phyloP scores from a whole-genome alignment of 2,113 vertebrate species.

The Lampris incognitus region DNA sequence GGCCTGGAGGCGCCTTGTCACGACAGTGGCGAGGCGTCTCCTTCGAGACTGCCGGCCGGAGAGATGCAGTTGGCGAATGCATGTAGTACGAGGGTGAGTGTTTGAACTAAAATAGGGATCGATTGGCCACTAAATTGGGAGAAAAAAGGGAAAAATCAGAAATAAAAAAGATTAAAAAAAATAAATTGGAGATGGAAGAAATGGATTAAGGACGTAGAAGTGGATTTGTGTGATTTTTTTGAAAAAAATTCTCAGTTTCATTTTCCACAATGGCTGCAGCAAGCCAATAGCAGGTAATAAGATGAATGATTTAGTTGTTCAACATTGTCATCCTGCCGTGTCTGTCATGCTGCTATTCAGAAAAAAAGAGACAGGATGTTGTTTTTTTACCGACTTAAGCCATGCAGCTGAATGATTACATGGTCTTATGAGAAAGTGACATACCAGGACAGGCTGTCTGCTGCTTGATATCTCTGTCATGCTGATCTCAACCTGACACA shows the following conservation, averaged over 20 bases:
- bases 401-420: neutral
- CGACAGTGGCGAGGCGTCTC: no score
- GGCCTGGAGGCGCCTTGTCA: no score
- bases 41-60: no score
- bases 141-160: no score
- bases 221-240: constrained; percentile 2
- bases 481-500: constrained; percentile 13
- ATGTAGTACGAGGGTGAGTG: no score
- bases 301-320: neutral
- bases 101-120: no score
- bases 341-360: neutral
- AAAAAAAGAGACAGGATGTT: neutral
- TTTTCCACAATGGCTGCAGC: neutral
- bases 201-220: constrained; percentile 4
- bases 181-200: neutral
- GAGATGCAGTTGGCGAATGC: no score
- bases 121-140: no score
- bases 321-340: neutral
- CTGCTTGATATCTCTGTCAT: constrained; percentile 1
- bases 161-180: no score
- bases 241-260: neutral
- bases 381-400: neutral
- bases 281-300: neutral
- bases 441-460: constrained; percentile 19
- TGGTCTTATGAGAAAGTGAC: constrained; percentile 9